A percentile compares a stretch with the other conserved stretches of the same genome.
Evolutionary conservation across 2,113 vertebrate genomes (phyloP).

Genomic region (Malurus cyaneus): DNA sequence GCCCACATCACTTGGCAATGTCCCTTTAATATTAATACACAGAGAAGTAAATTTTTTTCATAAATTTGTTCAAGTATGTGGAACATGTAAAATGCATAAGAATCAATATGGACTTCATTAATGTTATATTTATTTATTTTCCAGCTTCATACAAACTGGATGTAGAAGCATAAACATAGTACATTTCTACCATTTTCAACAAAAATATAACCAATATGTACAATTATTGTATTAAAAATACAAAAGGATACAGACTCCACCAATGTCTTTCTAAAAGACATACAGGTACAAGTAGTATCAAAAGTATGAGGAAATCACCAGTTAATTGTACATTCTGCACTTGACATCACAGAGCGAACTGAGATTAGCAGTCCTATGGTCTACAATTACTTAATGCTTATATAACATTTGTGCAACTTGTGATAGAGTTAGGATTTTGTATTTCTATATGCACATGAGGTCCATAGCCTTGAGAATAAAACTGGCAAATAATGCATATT

Average conservation of each 20-base stretch:
- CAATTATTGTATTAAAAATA: constrained; percentile 99
- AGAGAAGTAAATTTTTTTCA: constrained; percentile 56
- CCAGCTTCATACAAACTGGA: constrained; percentile 98
- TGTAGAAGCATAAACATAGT: constrained; percentile 99
- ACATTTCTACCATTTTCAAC: constrained; percentile 99
- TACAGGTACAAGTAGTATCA: constrained; percentile 99
- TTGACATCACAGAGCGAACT: constrained; percentile 95
- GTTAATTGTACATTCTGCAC: constrained; percentile 99
- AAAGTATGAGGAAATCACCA: constrained; percentile 97
- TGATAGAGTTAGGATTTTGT: constrained; percentile 83
- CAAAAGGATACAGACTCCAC: constrained; percentile 99
- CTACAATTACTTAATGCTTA: constrained; percentile 95
- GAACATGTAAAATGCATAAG: constrained; percentile 63
- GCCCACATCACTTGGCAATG: constrained; percentile 52
- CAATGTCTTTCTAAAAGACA: constrained; percentile 99
- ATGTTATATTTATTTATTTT: constrained; percentile 96
- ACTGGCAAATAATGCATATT: constrained; percentile 90
- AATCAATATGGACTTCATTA: constrained; percentile 69
- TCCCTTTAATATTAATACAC: constrained; percentile 66
- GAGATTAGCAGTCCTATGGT: constrained; percentile 96
- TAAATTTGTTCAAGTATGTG: constrained; percentile 61
- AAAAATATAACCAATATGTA: constrained; percentile 99
- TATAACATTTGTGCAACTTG: constrained; percentile 94
- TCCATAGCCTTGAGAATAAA: constrained; percentile 86
- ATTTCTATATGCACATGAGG: constrained; percentile 91